phyloP scores from a whole-genome alignment of 2,797 vertebrate genomes.

The Acrossocheilus wenchowensis region DNA sequence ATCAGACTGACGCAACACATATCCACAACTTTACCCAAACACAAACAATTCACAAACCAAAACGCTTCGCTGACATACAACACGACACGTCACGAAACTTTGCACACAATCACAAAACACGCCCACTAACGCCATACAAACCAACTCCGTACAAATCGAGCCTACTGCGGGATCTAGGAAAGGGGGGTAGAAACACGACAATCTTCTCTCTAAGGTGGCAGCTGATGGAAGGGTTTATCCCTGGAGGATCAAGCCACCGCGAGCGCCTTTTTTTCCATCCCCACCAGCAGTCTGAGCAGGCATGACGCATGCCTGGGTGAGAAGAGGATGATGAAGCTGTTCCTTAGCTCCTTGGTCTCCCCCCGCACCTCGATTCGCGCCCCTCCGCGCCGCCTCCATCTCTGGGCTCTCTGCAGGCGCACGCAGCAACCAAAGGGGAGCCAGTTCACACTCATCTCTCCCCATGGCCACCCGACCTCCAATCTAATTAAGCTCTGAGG shows the following conservation, averaged over 20 bases:
- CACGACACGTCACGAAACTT: conserved; percentile 36
- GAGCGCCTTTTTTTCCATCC: conserved; percentile 38
- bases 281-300: conserved; percentile 72
- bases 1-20: background rate
- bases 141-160: conserved; percentile 47
- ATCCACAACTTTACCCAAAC: conserved; percentile 1
- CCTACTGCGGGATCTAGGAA: conserved; percentile 40
- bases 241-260: conserved; percentile 51
- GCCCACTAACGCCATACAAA: conserved; percentile 37
- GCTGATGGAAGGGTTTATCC: conserved; percentile 57
- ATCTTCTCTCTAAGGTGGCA: conserved; percentile 50
- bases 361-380: conserved; percentile 66
- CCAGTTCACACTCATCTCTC: conserved; percentile 65
- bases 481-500: conserved; percentile 64
- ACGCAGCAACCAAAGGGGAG: conserved; percentile 63
- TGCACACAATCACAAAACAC: conserved; percentile 35
- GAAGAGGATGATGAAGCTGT: conserved; percentile 73
- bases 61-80: background rate
- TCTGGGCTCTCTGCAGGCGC: conserved; percentile 56
- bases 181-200: conserved; percentile 37
- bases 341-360: conserved; percentile 66
- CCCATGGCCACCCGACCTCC: conserved; percentile 62
- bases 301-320: conserved; percentile 68
- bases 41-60: background rate
- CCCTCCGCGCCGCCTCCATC: conserved; percentile 47